Base-by-base conservation (phyloP, 1,140 invertebrate genomes). In the Drosophila busckii region DNA sequence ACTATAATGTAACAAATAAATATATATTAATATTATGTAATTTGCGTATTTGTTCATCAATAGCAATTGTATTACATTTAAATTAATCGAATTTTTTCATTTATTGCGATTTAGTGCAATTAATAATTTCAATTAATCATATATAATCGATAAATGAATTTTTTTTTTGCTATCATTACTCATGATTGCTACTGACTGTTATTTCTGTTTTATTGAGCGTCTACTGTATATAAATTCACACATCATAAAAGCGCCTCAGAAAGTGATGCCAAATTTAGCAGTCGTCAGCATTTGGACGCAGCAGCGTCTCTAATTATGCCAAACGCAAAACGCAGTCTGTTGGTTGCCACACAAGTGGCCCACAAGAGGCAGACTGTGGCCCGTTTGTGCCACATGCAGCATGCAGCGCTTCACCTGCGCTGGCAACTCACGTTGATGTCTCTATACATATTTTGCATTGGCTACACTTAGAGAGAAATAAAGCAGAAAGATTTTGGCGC, bases 271-370 rank as follows among this genome's bases (percentile, higher is more conserved):
- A 60, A 45, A 54, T 54, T 53, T 54, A 60, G 56, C 8, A 10
- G 20, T 19, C 34, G 34, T 31, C 3, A 19, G 19, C 17, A 17
- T 23, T 45, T 38, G 37, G 49, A n/a, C n/a, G n/a, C n/a, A 22
- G 44, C 42, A 46, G 42, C 61, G 62, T 59, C 46, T 71, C 71
- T 80, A 78, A 71, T 78, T 78, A 76, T 70, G 71, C 71, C 16
- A 67, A 58, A 54, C 56, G 66, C 34, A n/a, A n/a, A n/a, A 41
- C 7, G 19, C 15, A 32, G 46, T 44, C 50, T 55, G 31, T 40
- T 37, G 60, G 9, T 19, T 60, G 73, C 73, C 73, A 78, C 73
- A 78, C 73, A 78, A 80, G 73, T 56, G 50, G 73, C 48, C 13
- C 46, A 19, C 37, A 25, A 10, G 15, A 45, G 31, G 9, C 5